phyloP scores from a whole-genome alignment of 2,888 invertebrate species.

The Halictus ligatus region DNA sequence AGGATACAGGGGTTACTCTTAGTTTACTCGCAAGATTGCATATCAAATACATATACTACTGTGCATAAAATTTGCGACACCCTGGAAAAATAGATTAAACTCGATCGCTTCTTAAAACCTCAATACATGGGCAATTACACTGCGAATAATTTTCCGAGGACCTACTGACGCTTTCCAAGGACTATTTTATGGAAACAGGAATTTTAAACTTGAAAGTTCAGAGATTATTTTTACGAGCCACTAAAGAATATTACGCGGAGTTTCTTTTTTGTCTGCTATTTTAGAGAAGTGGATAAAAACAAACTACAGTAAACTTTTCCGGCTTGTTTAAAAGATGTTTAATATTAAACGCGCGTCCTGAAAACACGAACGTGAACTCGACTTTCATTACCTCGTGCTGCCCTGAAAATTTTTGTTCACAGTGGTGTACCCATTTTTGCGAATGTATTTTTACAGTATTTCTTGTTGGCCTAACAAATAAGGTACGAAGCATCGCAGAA shows the following conservation, averaged over 20 bases:
- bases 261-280: background rate
- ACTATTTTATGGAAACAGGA: background rate
- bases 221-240: background rate
- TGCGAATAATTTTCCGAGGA: no score
- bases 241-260: background rate
- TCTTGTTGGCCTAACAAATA: background rate
- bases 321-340: background rate
- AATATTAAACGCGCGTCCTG: background rate
- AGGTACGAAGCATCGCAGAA: conserved; percentile 20
- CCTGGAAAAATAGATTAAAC: background rate
- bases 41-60: background rate
- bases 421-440: background rate
- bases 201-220: background rate
- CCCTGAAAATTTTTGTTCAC: background rate
- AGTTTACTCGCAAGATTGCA: conserved; percentile 7
- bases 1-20: conserved; percentile 78
- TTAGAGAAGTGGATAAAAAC: background rate
- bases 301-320: background rate
- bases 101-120: background rate
- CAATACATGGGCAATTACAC: no score
- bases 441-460: background rate
- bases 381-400: background rate
- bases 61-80: background rate
- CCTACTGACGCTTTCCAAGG: background rate
- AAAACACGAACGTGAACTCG: background rate